These are phyloP conservation scores for Holothuria leucospilota DNA, from an alignment of 53 echinoderm and acorn worm species.

Conservation along the genomic window DNA sequence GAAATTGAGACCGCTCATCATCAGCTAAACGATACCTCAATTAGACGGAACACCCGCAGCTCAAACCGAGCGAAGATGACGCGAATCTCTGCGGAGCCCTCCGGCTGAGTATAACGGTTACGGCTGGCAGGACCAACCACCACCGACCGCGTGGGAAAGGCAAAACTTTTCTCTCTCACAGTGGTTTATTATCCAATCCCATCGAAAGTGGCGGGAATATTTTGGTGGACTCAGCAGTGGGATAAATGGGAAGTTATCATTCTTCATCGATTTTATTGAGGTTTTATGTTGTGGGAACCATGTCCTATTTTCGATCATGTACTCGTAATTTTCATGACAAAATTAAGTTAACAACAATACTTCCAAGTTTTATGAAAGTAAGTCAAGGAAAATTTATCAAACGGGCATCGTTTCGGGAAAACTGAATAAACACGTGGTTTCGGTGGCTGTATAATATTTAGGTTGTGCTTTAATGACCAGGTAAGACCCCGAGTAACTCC, in stretches of 20 bases:
- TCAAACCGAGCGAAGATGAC: conserved; percentile 35
- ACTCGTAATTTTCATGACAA: too few species aligned
- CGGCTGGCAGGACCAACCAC: conserved; percentile 21
- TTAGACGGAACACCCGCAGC: conserved; percentile 41
- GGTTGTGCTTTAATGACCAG: too few species aligned
- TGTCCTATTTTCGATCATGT: too few species aligned
- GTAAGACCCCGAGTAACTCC: too few species aligned
- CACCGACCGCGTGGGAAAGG: conserved; percentile 47
- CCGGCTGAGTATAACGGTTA: conserved; percentile 45
- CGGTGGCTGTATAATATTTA: too few species aligned
- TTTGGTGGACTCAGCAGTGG: conserved; percentile 33
- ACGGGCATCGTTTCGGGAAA: too few species aligned
- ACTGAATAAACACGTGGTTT: too few species aligned
- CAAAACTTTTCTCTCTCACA: conserved; percentile 44
- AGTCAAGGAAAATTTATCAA: too few species aligned
- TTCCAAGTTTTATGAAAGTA: too few species aligned
- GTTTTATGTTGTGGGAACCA: too few species aligned
- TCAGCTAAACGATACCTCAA: conserved; percentile 43
- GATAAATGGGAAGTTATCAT: conserved; percentile 19
- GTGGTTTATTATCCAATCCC: conserved; percentile 44
- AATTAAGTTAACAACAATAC: too few species aligned
- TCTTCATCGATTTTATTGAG: too few species aligned
- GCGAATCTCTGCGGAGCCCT: conserved; percentile 35
- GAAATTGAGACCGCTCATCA: conserved; percentile 30
- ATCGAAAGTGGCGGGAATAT: conserved; percentile 45